Evolutionary conservation across 2,888 invertebrate species (phyloP), one percentile per base, ranked within the genome.

Genomic region (Trachelus tabidus): DNA sequence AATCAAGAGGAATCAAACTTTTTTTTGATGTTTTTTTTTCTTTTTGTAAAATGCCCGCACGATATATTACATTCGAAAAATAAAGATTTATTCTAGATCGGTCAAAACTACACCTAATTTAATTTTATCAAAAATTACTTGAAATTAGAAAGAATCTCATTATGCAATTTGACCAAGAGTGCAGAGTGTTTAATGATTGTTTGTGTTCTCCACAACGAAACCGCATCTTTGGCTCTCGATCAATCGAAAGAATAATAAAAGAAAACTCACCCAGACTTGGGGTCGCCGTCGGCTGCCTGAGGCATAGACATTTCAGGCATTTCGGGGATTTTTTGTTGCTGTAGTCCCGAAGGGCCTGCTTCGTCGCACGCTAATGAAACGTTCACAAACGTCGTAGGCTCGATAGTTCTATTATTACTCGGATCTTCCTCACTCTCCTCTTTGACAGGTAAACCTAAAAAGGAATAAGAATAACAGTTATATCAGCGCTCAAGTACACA

Each of bases 201-300:
- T 81, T 84, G 86, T 88, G 88, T 83, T 86, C 83, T 75, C 90
- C 91, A 91, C 91, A 90, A 90, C 91, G 79, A 68, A 75, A 77
- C 69, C 15, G 69, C 90, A 90, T 83, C 90, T 89, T 91, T 91
- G 90, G 87, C 89, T 84, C 88, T 86, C 69, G 78, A 79, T 81
- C 68, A 68, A 73, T 79, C 77, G 74, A 74, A 34, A 3, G 35
- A 74, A 11, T n/a, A 74, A 33, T 80, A 79, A 85, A 82, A 83
- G 81, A 87, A 87, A 88, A 91, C 91, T 91, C 88, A 91, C 91
- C 91, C 91, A 89, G 91, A 87, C 89, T 91, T 91, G 82, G 90
- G 87, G 87, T 91, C 91, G 69, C 86, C 88, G 75, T 91, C 91
- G 11, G 81, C 34, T 31, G 84, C 73, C 56, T 89, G 87, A 79